phyloP scores from a whole-genome alignment of 2,113 vertebrate species.

The Sisor rabdophorus region DNA sequence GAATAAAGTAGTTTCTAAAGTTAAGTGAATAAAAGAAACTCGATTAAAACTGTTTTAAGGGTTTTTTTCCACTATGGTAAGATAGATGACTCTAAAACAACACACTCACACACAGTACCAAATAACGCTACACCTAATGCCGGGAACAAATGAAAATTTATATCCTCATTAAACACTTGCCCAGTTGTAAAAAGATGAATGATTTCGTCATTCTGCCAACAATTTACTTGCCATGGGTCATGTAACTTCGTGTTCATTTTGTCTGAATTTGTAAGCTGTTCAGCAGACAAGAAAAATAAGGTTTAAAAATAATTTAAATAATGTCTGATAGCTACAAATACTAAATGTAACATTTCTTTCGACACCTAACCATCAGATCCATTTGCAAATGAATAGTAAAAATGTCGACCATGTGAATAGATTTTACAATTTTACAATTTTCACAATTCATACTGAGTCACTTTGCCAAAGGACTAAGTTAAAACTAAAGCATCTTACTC shows the following conservation, averaged over 20 bases:
- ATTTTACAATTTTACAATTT: conserved; percentile 23
- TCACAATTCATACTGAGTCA: no score
- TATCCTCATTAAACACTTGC: conserved; percentile 12
- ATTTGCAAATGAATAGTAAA: neutral
- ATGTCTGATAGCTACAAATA: neutral
- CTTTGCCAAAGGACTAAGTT: no score
- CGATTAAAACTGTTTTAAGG: neutral
- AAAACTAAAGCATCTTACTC: conserved; percentile 9
- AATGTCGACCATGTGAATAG: conserved; percentile 5
- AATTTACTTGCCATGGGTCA: conserved; percentile 2
- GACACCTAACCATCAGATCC: neutral
- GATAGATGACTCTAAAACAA: neutral
- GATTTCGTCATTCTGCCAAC: conserved; percentile 3
- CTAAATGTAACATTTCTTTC: neutral
- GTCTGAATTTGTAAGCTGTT: neutral
- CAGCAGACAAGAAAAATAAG: neutral
- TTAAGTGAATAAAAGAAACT: neutral
- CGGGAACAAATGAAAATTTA: conserved; percentile 11
- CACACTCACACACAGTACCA: neutral
- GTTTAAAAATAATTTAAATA: no score
- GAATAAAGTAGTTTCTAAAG: neutral
- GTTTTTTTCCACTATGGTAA: neutral
- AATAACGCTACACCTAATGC: neutral
- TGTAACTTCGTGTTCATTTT: conserved; percentile 19
- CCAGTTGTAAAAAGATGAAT: conserved; percentile 9